Base-by-base conservation (phyloP, 2,797 vertebrate species). In the Rousettus madagascariensis region DNA sequence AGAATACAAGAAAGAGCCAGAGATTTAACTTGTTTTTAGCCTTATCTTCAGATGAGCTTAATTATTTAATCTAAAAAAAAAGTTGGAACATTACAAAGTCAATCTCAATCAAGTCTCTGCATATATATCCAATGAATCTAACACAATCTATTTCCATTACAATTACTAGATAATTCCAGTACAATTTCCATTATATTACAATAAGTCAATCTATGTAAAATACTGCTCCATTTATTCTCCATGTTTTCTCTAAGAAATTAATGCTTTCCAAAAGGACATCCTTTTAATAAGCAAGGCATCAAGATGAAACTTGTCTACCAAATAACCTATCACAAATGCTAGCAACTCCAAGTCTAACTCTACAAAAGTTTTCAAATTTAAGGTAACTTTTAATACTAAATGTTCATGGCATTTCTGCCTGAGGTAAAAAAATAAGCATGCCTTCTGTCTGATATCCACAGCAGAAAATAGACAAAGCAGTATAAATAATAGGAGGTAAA, bases 21-120 rank as follows among this genome's bases (percentile, higher is more conserved):
- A 51, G 8, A 57, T 22, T 65, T 74, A 61, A 89, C 75, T 79
- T 88, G 33, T 71, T 87, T 96, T 83, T 16, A 79, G 75, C 59
- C 59, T 89, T 75, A 86, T 89, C 46, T 91, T 96, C 22, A 28
- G n/a, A 77, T 88, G 55, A 89, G 28, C 80, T 87, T 55, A 96
- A 88, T 89, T 77, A 87, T 49, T 57, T 41, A 65, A 80, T 49
- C 71, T 77, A 71, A 88, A 86, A 88, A 88, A 53, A 77, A 30
- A 33, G 30, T 86, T 6, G 12, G 46, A 59, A 75, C 17, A 68
- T 53, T n/a, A 90, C 30, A 92, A 93, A 75, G 57, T 72, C 36
- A 90, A 95, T 90, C 6, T 57, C 15, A 20, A 75, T 51, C 28
- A 33, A 33, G 33, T 74, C 33, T 83, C 10, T 22, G 24, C 59